Evolutionary conservation across 2,888 invertebrate genomes (phyloP).

Genomic region (Matsumyia berberina): DNA sequence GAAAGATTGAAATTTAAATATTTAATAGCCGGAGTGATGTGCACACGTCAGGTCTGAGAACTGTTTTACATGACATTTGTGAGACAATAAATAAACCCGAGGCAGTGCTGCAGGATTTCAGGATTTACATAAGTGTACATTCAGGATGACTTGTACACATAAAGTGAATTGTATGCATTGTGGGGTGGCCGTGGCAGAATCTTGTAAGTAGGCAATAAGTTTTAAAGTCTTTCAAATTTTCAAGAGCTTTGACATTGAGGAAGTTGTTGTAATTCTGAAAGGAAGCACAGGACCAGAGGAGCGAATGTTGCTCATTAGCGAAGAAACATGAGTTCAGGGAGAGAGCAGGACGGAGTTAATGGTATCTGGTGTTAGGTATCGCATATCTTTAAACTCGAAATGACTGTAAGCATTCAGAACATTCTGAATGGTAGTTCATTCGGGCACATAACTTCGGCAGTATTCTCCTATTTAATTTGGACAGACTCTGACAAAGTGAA

Average conservation of each 20-base stretch:
- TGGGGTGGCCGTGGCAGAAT: neutral
- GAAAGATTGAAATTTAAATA: constrained; percentile 63
- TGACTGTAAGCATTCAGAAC: no score
- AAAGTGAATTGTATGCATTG: neutral
- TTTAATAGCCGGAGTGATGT: constrained; percentile 38
- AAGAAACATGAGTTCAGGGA: no score
- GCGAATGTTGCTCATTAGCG: no score
- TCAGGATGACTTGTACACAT: neutral
- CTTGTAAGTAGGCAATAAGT: neutral
- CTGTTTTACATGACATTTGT: constrained; percentile 50
- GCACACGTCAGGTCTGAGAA: constrained; percentile 6
- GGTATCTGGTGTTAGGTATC: no score
- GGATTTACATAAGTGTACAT: constrained; percentile 1
- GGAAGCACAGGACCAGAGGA: no score
- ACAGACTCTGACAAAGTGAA: no score
- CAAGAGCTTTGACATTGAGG: neutral
- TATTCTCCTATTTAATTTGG: no score
- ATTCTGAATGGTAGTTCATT: no score
- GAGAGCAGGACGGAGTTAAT: no score
- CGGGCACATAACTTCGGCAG: no score
- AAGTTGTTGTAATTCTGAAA: neutral
- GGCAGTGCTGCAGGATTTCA: constrained; percentile 1
- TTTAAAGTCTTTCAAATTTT: neutral
- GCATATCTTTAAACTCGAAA: no score
- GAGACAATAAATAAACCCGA: constrained; percentile 52